Evolutionary conservation across 2,113 vertebrate species (phyloP).

Genomic region (Candoia aspera): DNA sequence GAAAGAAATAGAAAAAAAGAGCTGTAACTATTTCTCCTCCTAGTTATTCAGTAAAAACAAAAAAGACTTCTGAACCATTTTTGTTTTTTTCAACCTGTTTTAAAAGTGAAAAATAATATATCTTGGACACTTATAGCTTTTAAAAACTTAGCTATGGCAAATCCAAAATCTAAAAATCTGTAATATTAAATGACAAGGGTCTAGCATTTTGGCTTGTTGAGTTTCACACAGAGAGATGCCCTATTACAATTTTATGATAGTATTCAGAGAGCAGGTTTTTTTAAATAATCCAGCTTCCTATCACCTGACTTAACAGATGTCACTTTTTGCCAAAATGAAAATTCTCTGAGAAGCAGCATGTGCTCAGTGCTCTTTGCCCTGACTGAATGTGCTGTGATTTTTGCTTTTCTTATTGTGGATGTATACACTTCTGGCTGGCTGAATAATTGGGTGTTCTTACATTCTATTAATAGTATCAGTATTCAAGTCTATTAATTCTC

Average conservation of each 20-base stretch:
- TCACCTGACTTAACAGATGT: constrained; percentile 7
- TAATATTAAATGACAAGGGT: constrained; percentile 6
- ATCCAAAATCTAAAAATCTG: background rate
- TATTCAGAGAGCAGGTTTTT: background rate
- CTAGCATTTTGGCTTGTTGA: background rate
- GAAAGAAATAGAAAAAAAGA: background rate
- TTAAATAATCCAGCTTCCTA: background rate
- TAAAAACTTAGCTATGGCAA: constrained; percentile 7
- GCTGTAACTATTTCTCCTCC: background rate
- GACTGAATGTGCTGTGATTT: constrained; percentile 3
- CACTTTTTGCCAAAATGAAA: constrained; percentile 25
- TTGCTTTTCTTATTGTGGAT: constrained; percentile 21
- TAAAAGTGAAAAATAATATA: constrained; percentile 12
- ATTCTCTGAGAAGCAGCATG: constrained; percentile 13
- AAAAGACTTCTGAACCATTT: constrained; percentile 17
- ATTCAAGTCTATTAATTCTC: background rate
- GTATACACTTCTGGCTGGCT: background rate
- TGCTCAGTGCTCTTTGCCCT: background rate
- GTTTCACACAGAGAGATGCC: constrained; percentile 6
- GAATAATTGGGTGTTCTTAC: constrained; percentile 33
- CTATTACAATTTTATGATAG: background rate
- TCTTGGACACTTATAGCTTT: constrained; percentile 16
- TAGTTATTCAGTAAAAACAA: constrained; percentile 33
- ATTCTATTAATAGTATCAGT: background rate
- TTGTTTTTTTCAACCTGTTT: background rate